Conservation (phyloP, 1,140 invertebrate species). For the Akabosia matsudoensis region DNA sequence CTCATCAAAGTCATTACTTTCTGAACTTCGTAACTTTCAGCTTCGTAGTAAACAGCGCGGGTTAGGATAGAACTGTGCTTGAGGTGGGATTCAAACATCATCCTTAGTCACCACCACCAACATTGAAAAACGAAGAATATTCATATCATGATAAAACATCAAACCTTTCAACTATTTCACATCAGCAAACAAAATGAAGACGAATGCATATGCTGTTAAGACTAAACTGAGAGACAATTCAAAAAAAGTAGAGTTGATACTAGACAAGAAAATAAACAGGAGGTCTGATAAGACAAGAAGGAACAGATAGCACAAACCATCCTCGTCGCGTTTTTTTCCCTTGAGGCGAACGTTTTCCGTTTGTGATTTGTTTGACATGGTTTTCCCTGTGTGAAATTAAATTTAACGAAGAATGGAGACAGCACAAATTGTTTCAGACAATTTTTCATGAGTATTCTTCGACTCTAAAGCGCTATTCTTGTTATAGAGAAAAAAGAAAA, state of each 20-base stretch:
- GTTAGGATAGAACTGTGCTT: not conserved
- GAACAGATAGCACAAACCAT: not conserved
- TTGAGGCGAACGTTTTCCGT: not conserved
- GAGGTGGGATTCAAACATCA: not conserved
- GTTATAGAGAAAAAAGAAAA: too few relatives aligned
- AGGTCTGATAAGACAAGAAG: not conserved
- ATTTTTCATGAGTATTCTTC: too few relatives aligned
- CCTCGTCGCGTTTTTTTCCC: not conserved
- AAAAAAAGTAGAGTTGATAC: not conserved
- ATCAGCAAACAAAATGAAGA: not conserved
- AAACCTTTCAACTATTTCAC: not conserved
- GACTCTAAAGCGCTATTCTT: too few relatives aligned
- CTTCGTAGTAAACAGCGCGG: too few relatives aligned
- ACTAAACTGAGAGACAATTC: too few relatives aligned
- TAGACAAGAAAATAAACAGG: not conserved
- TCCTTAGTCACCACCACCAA: not conserved
- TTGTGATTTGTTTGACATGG: constrained; percentile 9
- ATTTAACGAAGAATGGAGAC: not conserved
- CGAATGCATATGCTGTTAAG: too few relatives aligned
- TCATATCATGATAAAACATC: not conserved
- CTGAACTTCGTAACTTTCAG: too few relatives aligned
- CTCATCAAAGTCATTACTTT: too few relatives aligned
- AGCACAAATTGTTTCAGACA: not conserved
- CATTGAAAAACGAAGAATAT: not conserved
- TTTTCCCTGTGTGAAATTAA: not conserved